A percentile compares a stretch with the other conserved stretches of the same genome.
Evolutionary conservation across 35 echinoderm and acorn worm genomes (phyloP).

Genomic region (Strongylocentrotus purpuratus): DNA sequence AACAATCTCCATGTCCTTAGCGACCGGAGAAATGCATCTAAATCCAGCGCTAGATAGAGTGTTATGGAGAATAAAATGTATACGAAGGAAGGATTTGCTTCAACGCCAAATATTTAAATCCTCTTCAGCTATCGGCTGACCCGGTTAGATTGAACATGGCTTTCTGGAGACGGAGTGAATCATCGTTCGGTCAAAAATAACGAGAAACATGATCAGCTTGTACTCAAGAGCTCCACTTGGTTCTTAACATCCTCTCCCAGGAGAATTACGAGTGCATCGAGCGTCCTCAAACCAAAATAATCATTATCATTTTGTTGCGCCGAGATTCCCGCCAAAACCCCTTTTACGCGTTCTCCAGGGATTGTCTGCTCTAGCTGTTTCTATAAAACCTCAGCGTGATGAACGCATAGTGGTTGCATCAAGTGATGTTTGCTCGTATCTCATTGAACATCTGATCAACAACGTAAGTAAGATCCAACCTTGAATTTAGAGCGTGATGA

Average conservation of each 20-base stretch:
- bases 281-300: neutral
- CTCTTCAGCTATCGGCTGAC: neutral
- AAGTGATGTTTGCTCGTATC: neutral
- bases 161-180: neutral
- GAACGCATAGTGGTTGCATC: neutral
- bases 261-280: neutral
- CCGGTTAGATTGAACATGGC: neutral
- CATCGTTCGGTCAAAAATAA: neutral
- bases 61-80: neutral
- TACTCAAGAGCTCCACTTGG: neutral
- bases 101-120: slow-evolving; percentile 9
- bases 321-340: neutral
- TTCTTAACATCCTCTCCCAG: neutral
- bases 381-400: neutral
- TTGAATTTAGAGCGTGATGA: neutral
- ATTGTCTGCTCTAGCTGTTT: neutral
- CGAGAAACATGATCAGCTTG: neutral
- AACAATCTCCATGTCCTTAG: neutral
- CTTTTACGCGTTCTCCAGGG: neutral
- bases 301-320: neutral
- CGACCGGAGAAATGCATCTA: neutral
- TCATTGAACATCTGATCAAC: neutral
- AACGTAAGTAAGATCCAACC: neutral
- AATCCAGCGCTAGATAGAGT: neutral
- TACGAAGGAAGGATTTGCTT: no score